Percentiles rank a stretch among this genome's conserved stretches.
Conservation (phyloP, 2,888 invertebrate species). For the Mycalesis mineus region DNA sequence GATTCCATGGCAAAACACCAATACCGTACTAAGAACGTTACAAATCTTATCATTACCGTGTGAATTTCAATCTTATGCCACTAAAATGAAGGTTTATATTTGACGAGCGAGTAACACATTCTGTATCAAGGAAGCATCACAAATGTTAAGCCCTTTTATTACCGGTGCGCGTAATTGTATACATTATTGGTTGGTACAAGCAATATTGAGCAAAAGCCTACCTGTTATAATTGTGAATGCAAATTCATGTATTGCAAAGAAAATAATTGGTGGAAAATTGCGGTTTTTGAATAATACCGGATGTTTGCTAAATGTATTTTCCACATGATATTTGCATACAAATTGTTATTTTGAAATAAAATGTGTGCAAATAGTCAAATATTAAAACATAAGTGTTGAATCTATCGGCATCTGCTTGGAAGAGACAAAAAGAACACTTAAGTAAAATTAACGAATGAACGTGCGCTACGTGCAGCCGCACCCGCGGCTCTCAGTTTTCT, state of each 20-base stretch:
- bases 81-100: background rate
- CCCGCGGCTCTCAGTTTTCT: no score
- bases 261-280: background rate
- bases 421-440: no score
- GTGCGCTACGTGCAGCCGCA: no score
- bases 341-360: no score
- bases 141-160: slow-evolving; percentile 19
- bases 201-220: slow-evolving; percentile 16
- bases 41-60: background rate
- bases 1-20: slow-evolving; percentile 33
- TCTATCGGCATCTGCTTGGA: no score
- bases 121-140: slow-evolving; percentile 13
- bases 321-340: background rate
- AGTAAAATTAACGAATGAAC: no score
- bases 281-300: background rate
- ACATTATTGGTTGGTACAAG: slow-evolving; percentile 10
- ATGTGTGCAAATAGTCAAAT: no score
- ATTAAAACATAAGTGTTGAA: no score
- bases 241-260: background rate
- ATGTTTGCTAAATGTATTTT: background rate
- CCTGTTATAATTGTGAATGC: slow-evolving; percentile 7
- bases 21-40: slow-evolving; percentile 21
- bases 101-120: no score
- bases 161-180: slow-evolving; percentile 9
- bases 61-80: background rate